Percentiles rank a stretch among this genome's conserved stretches.
Evolutionary conservation across 2,888 invertebrate species (phyloP).

Genomic region (Pristionchus entomophagus): DNA sequence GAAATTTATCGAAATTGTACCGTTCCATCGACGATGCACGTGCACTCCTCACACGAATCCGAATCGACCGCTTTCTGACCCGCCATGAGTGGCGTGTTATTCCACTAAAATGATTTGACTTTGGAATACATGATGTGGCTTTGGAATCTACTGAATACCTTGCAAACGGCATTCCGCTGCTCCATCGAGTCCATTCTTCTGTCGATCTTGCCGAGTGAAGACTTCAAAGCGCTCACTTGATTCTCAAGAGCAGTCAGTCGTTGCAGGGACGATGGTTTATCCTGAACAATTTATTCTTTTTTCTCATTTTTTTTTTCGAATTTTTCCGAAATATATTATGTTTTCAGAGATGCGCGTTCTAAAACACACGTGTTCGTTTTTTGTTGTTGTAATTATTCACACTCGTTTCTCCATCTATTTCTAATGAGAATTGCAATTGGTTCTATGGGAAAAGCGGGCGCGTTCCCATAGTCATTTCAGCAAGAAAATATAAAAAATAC

Average conservation of each 20-base stretch:
- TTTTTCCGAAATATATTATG: too few relatives aligned
- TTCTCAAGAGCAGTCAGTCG: background rate
- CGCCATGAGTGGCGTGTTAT: background rate
- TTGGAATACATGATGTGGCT: background rate
- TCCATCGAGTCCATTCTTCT: background rate
- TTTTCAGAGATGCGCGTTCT: too few relatives aligned
- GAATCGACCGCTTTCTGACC: slow-evolving; percentile 15
- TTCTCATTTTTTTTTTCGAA: too few relatives aligned
- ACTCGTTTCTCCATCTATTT: too few relatives aligned
- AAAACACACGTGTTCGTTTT: too few relatives aligned
- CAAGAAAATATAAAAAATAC: background rate
- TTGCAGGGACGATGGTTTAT: background rate
- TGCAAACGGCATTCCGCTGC: background rate
- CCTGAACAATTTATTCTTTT: background rate
- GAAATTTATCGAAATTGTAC: background rate
- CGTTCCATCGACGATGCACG: background rate
- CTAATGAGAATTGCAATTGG: too few relatives aligned
- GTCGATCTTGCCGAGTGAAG: background rate
- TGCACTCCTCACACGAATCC: slow-evolving; percentile 6
- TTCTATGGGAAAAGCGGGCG: too few relatives aligned
- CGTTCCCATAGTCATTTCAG: too few relatives aligned
- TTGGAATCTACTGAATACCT: background rate
- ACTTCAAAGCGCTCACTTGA: background rate
- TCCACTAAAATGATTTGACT: background rate
- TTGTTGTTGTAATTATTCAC: too few relatives aligned